Base-by-base conservation (phyloP, 2,113 vertebrate genomes). In the Perca flavescens region DNA sequence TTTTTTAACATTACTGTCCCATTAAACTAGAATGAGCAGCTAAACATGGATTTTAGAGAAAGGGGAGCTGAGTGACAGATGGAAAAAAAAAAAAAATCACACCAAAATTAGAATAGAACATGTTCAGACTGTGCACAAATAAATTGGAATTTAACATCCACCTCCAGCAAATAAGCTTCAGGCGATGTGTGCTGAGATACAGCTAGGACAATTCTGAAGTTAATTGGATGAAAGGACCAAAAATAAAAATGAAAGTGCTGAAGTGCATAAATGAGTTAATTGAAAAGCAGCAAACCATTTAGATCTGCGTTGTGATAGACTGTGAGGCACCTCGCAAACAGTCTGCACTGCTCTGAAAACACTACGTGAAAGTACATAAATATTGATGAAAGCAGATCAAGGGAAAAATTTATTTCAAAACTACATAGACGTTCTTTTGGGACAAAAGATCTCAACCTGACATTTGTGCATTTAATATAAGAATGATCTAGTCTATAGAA, bases 221-320 rank as follows among this genome's bases (percentile, higher is more conserved):
- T 91, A 85, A 88, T 89, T 89, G 66, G 57, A 79, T 86, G 71
- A 43, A 70, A 83, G 43, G 22, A 52, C 49, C 66, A 21, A 64
- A 76, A 67, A 13, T 53, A 68, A 57, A 66, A 62, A 63, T 22
- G 49, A 85, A 75, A 4, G 21, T 63, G 62, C 57, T 79, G 46
- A 67, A 84, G 61, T 60, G 66, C 53, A 61, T 62, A 62, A 86
- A 88, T 74, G 66, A 80, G 69, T 88, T 89, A 89, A 92, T 86
- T 86, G 82, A 85, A 91, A 87, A 87, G 61, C 74, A 68, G 77
- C 63, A 83, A 83, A 89, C 88, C 86, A 82, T 90, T 89, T 86
- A 74, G 80, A 87, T 89, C 22, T 31, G 74, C 40, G 1, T 57
- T 53, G 74, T 67, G 63, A 81, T 74, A 74, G 76, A 4, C 62